Percentiles rank a stretch among this genome's conserved stretches.
These are phyloP conservation scores for Microctonus brassicae DNA, from an alignment of 2,888 invertebrate genomes.

Conservation along the genomic window DNA sequence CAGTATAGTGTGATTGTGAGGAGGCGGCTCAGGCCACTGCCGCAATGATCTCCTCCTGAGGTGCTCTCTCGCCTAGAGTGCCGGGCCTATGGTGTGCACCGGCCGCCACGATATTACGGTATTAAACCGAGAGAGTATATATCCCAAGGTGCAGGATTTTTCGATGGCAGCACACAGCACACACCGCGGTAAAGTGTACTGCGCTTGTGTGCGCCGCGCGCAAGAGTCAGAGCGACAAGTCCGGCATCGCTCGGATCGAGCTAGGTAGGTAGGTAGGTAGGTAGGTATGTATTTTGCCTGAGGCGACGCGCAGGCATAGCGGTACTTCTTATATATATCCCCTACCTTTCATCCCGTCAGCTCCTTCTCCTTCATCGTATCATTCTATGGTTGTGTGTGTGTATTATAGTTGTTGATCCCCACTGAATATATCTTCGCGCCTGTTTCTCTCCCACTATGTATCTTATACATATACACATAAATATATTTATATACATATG, in stretches of 20 bases:
- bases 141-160: slow-evolving; percentile 23
- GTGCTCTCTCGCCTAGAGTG: slow-evolving; percentile 48
- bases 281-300: slow-evolving; percentile 67
- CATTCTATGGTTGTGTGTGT: slow-evolving; percentile 16
- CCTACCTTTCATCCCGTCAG: slow-evolving; percentile 43
- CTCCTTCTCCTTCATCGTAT: slow-evolving; percentile 33
- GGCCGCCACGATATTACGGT: slow-evolving; percentile 42
- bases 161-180: slow-evolving; percentile 21
- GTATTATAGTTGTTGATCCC: too few species aligned
- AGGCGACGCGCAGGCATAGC: slow-evolving; percentile 65
- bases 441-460: slow-evolving; percentile 26
- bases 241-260: slow-evolving; percentile 35
- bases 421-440: slow-evolving; percentile 28
- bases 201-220: slow-evolving; percentile 33
- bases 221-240: slow-evolving; percentile 36
- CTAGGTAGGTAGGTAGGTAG: slow-evolving; percentile 66
- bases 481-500: too few species aligned
- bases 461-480: too few species aligned
- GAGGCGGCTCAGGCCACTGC: slow-evolving; percentile 32
- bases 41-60: slow-evolving; percentile 12
- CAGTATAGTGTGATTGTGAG: slow-evolving; percentile 13
- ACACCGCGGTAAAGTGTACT: slow-evolving; percentile 9
- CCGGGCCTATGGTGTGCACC: slow-evolving; percentile 55
- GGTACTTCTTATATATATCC: slow-evolving; percentile 64
- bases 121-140: slow-evolving; percentile 21